Conservation (phyloP, 2,113 vertebrate genomes). For the Panthera leo region DNA sequence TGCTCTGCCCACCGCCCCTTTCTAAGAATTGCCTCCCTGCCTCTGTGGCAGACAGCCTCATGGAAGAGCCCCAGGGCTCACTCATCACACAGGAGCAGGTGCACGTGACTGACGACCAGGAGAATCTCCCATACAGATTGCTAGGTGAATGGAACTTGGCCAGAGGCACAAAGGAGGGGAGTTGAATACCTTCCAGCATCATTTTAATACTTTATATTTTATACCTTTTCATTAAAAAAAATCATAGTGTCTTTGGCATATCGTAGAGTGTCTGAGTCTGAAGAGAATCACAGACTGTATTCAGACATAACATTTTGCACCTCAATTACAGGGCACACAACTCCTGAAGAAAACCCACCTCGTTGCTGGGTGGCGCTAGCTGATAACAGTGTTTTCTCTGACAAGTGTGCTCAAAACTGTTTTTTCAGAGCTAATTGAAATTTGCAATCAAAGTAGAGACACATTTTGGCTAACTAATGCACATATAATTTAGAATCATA, state of each 20-base stretch:
- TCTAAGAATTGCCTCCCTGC: background rate
- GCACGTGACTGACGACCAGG: background rate
- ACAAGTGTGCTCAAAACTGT: background rate
- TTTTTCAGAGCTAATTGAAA: constrained; percentile 26
- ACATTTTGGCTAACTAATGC: background rate
- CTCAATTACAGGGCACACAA: background rate
- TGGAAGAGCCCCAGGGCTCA: background rate
- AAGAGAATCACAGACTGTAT: background rate
- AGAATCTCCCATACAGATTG: background rate
- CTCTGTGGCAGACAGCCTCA: fast-evolving
- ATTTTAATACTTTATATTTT: constrained; percentile 10
- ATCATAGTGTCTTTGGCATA: background rate
- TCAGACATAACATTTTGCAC: background rate
- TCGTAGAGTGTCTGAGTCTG: background rate
- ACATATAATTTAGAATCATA: background rate
- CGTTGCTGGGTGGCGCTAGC: background rate
- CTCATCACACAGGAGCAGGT: no score
- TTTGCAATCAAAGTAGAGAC: background rate
- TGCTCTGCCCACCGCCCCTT: background rate
- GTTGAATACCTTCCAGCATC: background rate
- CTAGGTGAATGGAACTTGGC: background rate
- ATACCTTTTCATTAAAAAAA: background rate
- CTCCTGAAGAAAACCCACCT: background rate
- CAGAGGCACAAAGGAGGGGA: background rate
- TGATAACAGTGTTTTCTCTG: background rate